phyloP scores from a whole-genome alignment of 2,113 vertebrate species.

The Nyctibius bracteatus region DNA sequence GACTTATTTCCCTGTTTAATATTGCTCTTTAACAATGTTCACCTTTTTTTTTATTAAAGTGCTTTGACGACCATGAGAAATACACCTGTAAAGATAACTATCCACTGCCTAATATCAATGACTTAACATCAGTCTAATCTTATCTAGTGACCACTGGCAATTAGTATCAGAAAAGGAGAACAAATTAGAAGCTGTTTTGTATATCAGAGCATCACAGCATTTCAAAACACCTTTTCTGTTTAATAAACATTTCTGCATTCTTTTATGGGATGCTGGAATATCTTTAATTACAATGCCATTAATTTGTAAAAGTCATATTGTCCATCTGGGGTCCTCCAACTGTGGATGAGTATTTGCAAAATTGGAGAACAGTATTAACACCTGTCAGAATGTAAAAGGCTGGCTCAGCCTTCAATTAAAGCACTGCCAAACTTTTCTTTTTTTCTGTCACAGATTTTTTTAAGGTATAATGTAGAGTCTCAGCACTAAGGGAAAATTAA shows the following conservation, averaged over 20 bases:
- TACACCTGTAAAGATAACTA: background rate
- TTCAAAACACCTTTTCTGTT: constrained; percentile 32
- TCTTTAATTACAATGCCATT: constrained; percentile 1
- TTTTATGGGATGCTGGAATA: background rate
- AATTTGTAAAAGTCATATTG: constrained; percentile 5
- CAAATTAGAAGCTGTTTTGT: constrained; percentile 27
- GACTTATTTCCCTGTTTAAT: background rate
- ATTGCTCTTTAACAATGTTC: background rate
- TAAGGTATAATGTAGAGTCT: background rate
- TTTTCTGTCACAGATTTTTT: background rate
- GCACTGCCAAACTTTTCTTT: background rate
- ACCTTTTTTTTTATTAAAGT: background rate
- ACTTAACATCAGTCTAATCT: background rate
- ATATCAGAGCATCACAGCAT: background rate
- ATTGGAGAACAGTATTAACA: constrained; percentile 4
- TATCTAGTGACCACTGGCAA: constrained; percentile 2
- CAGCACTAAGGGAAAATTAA: background rate
- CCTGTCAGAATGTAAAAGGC: constrained; percentile 16
- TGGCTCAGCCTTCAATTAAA: constrained; percentile 35
- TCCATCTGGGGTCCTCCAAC: constrained; percentile 7
- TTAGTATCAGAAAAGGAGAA: background rate
- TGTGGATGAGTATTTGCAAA: background rate
- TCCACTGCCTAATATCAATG: background rate
- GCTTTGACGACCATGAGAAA: background rate
- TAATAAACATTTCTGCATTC: background rate